Evolutionary conservation across 2,113 vertebrate genomes (phyloP).

Genomic region (Origma solitaria): DNA sequence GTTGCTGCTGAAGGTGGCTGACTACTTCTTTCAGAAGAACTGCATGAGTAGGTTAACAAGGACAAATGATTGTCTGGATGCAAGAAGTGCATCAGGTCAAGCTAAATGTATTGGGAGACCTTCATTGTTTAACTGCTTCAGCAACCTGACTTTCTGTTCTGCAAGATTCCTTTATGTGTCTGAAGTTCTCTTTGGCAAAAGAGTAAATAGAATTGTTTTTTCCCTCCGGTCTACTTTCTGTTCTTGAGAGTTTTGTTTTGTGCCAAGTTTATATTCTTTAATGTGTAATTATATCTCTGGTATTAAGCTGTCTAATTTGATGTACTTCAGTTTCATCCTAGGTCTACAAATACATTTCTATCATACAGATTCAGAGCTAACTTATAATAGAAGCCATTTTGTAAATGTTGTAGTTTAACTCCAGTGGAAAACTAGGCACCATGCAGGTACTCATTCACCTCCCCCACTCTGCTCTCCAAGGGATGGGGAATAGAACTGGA

Average conservation of each 20-base stretch:
- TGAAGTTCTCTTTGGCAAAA: background rate
- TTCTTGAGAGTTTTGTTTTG: background rate
- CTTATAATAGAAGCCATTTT: background rate
- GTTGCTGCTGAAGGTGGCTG: background rate
- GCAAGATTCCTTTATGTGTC: background rate
- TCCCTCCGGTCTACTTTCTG: background rate
- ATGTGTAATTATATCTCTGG: background rate
- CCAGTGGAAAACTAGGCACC: background rate
- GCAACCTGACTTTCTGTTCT: background rate
- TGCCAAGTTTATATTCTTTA: background rate
- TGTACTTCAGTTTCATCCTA: background rate
- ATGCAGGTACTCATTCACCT: fast-evolving
- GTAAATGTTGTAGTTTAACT: background rate
- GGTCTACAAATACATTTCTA: background rate
- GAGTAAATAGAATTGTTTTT: background rate
- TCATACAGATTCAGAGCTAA: background rate
- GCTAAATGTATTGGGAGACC: background rate
- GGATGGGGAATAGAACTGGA: background rate
- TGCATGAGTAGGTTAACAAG: background rate
- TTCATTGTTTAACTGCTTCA: background rate
- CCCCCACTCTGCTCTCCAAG: background rate
- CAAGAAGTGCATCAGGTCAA: background rate
- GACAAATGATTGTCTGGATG: background rate
- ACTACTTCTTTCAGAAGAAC: background rate
- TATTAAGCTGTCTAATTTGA: background rate